These are phyloP conservation scores for Drosophila arawakana DNA, from an alignment of 1,140 invertebrate species.

Conservation along the genomic window DNA sequence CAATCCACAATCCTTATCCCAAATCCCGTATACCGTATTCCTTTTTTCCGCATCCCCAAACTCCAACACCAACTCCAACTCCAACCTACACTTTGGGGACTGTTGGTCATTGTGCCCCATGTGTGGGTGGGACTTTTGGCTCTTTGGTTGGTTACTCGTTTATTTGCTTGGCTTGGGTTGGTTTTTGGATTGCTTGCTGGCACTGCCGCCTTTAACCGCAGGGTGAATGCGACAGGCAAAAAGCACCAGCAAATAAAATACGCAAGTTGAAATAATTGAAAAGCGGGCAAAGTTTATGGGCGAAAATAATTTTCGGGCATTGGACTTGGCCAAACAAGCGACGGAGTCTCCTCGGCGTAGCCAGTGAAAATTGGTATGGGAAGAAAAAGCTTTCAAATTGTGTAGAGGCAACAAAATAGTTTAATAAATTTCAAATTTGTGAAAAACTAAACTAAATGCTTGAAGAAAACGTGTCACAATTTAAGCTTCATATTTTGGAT, in stretches of 20 bases:
- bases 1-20: neutral
- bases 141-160: neutral
- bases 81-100: neutral
- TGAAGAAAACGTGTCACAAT: too few relatives aligned
- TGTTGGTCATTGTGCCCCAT: conserved; percentile 36
- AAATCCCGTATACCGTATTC: conserved; percentile 4
- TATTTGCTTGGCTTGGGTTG: too few relatives aligned
- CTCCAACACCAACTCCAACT: neutral
- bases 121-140: conserved; percentile 26
- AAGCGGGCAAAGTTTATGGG: conserved; percentile 66
- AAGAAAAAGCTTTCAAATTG: too few relatives aligned
- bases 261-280: conserved; percentile 66
- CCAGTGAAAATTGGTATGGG: neutral
- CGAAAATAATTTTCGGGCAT: conserved; percentile 56
- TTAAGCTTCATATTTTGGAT: too few relatives aligned
- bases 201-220: conserved; percentile 41
- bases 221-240: conserved; percentile 33
- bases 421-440: too few relatives aligned
- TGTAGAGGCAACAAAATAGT: too few relatives aligned
- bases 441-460: too few relatives aligned
- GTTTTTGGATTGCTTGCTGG: conserved; percentile 5
- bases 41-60: neutral
- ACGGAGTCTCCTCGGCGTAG: neutral
- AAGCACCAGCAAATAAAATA: conserved; percentile 50
- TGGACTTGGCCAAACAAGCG: conserved; percentile 5